Base-by-base conservation (phyloP, 2,888 invertebrate species). In the Cyclophora albipunctata region DNA sequence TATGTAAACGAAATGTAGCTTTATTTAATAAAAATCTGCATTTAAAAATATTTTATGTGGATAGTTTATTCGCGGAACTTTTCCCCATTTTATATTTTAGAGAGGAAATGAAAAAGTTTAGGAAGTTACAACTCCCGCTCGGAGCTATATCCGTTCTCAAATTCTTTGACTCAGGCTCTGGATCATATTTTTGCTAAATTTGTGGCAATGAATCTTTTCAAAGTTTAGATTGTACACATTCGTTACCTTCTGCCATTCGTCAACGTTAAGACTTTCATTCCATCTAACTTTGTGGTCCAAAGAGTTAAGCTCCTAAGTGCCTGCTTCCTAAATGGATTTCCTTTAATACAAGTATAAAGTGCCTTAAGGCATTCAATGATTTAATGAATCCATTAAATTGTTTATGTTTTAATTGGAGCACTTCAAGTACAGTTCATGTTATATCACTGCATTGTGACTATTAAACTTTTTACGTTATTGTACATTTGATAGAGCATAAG, bases 181-280 rank as follows among this genome's bases (percentile, higher is more conserved):
- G 72, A 77, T 78, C 76, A 80, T 81, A 79, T 80, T 81, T 84
- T 79, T 73, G 71, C 66, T 66, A 75, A 78, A 79, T 80, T 79
- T 76, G 73, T 67, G 73, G 79, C 79, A 75, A 83, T 84, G 79
- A 84, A 84, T 84, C 83, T 84, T 75, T 75, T 66, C 76, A 69
- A 85, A 84, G 82, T 85, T 85, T 81, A 84, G 83, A 85, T 84
- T 82, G 78, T 80, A 78, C 78, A 80, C 81, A 84, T 85, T 82
- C 78, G 81, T 84, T 79, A 83, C 78, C 69, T 71, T 65, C 67
- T 67, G 67, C 73, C 69, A 80, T 81, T 78, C 78, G 78, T 82
- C 82, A 81, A 70, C 75, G 73, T 66, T 72, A 74, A 71, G 75
- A 76, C 74, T 72, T 72, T 66, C 67, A 69, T 69, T 75, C 63